Base-by-base conservation (phyloP, 2,797 vertebrate species). In the Cephalopachus bancanus region DNA sequence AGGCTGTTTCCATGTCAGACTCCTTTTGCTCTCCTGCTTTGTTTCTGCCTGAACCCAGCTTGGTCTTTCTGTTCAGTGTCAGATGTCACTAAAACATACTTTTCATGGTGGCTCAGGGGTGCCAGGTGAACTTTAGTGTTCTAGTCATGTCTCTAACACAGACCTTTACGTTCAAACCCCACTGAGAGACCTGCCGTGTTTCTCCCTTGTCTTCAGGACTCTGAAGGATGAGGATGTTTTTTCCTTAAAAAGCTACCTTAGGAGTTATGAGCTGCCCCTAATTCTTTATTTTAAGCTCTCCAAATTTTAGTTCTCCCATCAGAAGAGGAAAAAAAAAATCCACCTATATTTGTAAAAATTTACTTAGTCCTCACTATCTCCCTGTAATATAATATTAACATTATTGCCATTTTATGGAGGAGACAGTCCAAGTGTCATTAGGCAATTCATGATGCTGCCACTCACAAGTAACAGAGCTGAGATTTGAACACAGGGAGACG, bases 271-370 rank as follows among this genome's bases (percentile, higher is more conserved):
- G 59, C 57, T 95, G 1, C 20, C 79, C n/a, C 28, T 84, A 91
- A 62, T 3, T 62, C 53, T 20, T 44, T 76, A 89, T 85, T 94
- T 92, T 44, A 95, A 72, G 72, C 22, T 86, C 86, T 94, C 10
- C n/a, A 5, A 71, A 57, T 1, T 16, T 71, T 1, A 49, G 17
- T 78, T 59, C 11, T 80, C 24, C 89, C 22, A 51, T 69, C 53
- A 83, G 49, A 83, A 76, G 44, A 64, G 44, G 44, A 76, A 62
- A 76, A 76, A 37, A 24, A 51, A 80, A 53, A 30, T 2, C 26
- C 12, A 67, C 2, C 6, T 83, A 44, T 69, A 59, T 20, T 44
- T 26, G n/a, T 93, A 84, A 71, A 49, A 90, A 76, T 51, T 92
- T 20, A 51, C 17, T 33, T 24, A 30, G 44, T 75, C 28, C 53